A percentile compares a stretch with the other conserved stretches of the same genome.
phyloP scores from a whole-genome alignment of 1,140 invertebrate species.

The Lordiphosa clarofinis region DNA sequence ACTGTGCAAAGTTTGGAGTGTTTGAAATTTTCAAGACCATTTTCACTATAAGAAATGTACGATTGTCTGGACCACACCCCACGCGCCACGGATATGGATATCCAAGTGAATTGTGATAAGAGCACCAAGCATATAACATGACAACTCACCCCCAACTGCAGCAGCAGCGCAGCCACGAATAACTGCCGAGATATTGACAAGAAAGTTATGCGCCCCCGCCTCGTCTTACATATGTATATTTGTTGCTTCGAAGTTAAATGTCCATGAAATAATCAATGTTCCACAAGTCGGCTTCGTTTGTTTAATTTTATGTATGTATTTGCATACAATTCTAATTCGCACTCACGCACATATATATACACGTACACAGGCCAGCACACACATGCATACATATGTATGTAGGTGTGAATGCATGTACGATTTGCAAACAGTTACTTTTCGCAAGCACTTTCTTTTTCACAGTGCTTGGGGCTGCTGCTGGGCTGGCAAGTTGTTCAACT shows the following conservation, averaged over 20 bases:
- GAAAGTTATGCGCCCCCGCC: neutral
- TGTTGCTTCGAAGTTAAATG: neutral
- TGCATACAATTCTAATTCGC: constrained; percentile 19
- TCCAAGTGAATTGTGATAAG: constrained; percentile 47
- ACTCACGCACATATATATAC: constrained; percentile 4
- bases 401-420: constrained; percentile 17
- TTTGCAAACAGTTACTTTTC: constrained; percentile 23
- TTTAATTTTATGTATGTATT: constrained; percentile 9
- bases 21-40: too few relatives aligned
- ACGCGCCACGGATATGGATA: constrained; percentile 44
- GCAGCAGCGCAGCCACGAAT: constrained; percentile 1
- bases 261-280: constrained; percentile 18
- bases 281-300: constrained; percentile 16
- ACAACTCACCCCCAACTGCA: constrained; percentile 25
- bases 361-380: constrained; percentile 11
- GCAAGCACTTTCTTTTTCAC: constrained; percentile 42
- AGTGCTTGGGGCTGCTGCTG: constrained; percentile 1
- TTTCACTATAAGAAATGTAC: too few relatives aligned
- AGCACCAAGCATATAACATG: constrained; percentile 22
- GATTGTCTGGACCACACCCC: constrained; percentile 61
- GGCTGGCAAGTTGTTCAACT: constrained; percentile 19
- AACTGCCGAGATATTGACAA: neutral
- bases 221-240: neutral
- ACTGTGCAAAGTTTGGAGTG: too few relatives aligned
- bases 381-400: constrained; percentile 2